phyloP scores from a whole-genome alignment of 2,888 invertebrate species.

The Eupithecia dodoneata region DNA sequence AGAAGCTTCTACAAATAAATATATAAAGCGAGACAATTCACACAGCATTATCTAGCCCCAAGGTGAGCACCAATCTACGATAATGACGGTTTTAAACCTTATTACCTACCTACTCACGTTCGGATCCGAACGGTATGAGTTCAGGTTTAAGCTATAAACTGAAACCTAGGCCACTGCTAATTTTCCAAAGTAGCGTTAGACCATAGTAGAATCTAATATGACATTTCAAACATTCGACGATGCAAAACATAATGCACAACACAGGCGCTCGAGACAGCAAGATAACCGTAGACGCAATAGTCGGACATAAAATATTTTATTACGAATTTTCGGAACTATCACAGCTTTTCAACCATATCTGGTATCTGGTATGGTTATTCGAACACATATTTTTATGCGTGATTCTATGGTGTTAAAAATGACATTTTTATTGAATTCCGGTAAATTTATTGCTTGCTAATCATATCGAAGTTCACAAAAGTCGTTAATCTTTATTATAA shows the following conservation, averaged over 20 bases:
- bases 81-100: too few species aligned
- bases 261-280: background rate
- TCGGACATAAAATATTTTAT: constrained; percentile 16
- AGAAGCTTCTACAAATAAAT: too few species aligned
- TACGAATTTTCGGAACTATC: constrained; percentile 12
- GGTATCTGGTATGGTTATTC: constrained; percentile 8
- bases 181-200: background rate
- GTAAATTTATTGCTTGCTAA: constrained; percentile 16
- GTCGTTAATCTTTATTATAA: background rate
- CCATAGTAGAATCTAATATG: background rate
- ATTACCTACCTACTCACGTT: too few species aligned
- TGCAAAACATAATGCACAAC: constrained; percentile 14
- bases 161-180: background rate
- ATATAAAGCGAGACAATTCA: too few species aligned
- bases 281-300: constrained; percentile 8
- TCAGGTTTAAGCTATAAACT: too few species aligned
- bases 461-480: constrained; percentile 10
- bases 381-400: constrained; percentile 12
- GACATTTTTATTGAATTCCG: constrained; percentile 16
- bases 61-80: too few species aligned
- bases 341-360: background rate
- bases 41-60: too few species aligned
- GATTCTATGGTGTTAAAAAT: background rate
- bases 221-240: background rate
- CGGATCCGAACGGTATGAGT: too few species aligned